Conservation (phyloP, 1,140 invertebrate genomes). For the Bombus fervidus region DNA sequence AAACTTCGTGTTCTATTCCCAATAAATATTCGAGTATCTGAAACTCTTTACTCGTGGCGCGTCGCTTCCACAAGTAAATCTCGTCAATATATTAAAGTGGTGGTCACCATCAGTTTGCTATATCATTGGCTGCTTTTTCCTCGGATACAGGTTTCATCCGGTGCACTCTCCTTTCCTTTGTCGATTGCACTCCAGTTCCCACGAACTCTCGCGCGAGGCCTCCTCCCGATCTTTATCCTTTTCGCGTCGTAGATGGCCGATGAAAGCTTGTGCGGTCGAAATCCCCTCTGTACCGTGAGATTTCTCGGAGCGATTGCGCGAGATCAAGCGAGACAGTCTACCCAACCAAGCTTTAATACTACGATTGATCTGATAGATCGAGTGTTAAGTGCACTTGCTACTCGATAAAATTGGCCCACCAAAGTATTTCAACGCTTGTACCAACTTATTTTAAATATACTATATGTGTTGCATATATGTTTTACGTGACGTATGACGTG, state of each 20-base stretch:
- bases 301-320: not conserved
- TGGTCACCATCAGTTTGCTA: not conserved
- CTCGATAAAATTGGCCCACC: too few species aligned
- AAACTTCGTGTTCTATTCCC: not conserved
- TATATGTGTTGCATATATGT: too few species aligned
- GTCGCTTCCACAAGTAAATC: not conserved
- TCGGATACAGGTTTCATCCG: not conserved
- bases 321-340: not conserved
- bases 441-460: too few species aligned
- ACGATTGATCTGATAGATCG: too few species aligned
- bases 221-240: constrained; percentile 20
- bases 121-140: not conserved
- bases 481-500: too few species aligned
- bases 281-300: not conserved
- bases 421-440: too few species aligned
- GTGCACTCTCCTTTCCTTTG: not conserved
- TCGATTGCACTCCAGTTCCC: constrained; percentile 5
- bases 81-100: not conserved
- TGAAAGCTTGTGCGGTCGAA: not conserved
- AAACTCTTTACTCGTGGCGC: too few species aligned
- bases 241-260: not conserved
- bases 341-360: not conserved
- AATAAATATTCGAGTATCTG: not conserved
- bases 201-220: not conserved
- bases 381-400: too few species aligned